Evolutionary conservation across 2,113 vertebrate genomes (phyloP), one percentile per base, ranked within the genome.

Genomic region (Odontophorus gujanensis): DNA sequence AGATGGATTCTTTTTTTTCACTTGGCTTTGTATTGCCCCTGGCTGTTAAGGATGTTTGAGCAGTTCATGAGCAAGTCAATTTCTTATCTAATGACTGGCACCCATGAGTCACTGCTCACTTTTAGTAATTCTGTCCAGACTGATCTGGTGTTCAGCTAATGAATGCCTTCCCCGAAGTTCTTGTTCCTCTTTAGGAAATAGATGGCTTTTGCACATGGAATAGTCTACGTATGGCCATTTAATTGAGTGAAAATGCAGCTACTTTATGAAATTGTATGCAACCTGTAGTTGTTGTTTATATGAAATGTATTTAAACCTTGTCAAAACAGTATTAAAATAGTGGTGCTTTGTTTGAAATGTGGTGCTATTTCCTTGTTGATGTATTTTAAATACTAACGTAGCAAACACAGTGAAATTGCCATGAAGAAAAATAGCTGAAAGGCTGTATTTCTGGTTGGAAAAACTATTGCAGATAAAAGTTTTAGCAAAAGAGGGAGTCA

Each of bases 311-410:
- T 89, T 89, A 89, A 92, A 71, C 36, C 42, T 92, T 92, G 71
- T 89, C 93, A 92, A 76, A 95, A 77, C 68, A 77, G 26, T 81
- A 78, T 83, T 91, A 80, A 96, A 89, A 73, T 76, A 85, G 81
- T 62, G 61, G 51, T 82, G 75, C 59, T 90, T 68, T 69, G 58
- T 81, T 91, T 95, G 57, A 78, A 95, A 79, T 80, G 48, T 85
- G 65, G 16, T 81, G 45, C 57, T 78, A 24, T 93, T 82, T 93
- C 28, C 92, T 80, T 91, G 72, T 83, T 87, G 87, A 45, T 75
- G 11, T 43, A 73, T 91, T 81, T 92, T 72, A 96, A 91, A 81
- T 73, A 74, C 71, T 82, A 87, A 24, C 69, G 36, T 80, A 71
- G 55, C 68, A 92, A 92, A 73, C 61, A 34, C 81, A 45, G 68